These are phyloP conservation scores for Heterodera schachtii DNA, from an alignment of 1,140 invertebrate genomes.

Conservation along the genomic window DNA sequence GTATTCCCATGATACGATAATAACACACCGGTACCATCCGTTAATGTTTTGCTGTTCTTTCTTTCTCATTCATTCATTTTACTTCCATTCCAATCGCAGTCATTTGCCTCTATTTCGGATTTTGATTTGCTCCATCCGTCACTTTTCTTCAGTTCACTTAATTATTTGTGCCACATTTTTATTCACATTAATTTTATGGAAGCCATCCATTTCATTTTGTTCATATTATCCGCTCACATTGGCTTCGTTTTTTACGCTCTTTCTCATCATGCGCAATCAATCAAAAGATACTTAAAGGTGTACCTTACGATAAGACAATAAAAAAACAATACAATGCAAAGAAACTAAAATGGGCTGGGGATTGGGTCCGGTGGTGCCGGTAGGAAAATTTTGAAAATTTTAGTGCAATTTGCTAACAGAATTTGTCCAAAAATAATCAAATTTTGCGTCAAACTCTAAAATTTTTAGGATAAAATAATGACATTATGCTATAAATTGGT, in stretches of 20 bases:
- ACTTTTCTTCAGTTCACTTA: background rate
- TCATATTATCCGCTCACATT: background rate
- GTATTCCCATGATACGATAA: background rate
- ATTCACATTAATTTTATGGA: background rate
- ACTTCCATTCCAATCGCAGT: background rate
- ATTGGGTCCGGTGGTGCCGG: too few relatives aligned
- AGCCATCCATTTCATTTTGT: background rate
- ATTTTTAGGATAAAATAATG: too few relatives aligned
- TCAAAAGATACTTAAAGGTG: background rate
- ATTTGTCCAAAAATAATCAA: too few relatives aligned
- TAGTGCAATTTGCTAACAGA: too few relatives aligned
- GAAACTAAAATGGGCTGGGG: too few relatives aligned
- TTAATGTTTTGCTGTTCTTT: background rate
- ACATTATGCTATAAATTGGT: too few relatives aligned
- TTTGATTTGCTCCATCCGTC: background rate
- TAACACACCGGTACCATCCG: background rate
- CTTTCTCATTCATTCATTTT: background rate
- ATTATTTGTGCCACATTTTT: background rate
- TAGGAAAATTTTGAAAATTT: too few relatives aligned
- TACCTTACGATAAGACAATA: too few relatives aligned
- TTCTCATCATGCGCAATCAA: constrained; percentile 17
- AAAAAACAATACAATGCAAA: too few relatives aligned
- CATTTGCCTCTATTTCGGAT: constrained; percentile 4
- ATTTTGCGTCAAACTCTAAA: too few relatives aligned
- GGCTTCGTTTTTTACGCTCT: background rate